phyloP scores from a whole-genome alignment of 2,113 vertebrate species.

The Gymnorhina tibicen region DNA sequence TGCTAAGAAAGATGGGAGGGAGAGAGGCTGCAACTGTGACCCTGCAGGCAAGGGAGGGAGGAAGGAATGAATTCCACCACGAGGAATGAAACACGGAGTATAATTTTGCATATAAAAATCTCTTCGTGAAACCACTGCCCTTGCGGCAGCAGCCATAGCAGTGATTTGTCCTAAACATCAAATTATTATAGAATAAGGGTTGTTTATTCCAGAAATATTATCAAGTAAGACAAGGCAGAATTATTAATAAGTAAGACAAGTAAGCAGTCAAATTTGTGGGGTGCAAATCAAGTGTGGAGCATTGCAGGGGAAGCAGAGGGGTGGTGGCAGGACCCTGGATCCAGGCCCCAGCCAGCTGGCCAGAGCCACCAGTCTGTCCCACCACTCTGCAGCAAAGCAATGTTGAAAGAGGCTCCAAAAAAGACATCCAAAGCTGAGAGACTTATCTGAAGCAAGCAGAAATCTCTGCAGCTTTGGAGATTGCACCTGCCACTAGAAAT shows the following conservation, averaged over 20 bases:
- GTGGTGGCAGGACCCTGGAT: neutral
- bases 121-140: neutral
- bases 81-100: neutral
- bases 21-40: neutral
- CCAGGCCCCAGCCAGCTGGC: no score
- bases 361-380: neutral
- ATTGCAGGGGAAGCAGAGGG: neutral
- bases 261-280: neutral
- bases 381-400: neutral
- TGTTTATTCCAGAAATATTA: neutral
- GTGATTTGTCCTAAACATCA: neutral
- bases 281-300: neutral
- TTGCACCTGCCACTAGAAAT: constrained; percentile 3
- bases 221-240: neutral
- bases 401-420: neutral
- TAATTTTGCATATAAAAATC: neutral
- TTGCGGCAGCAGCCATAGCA: neutral
- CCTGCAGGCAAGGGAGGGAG: neutral
- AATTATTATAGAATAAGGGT: neutral
- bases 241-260: neutral
- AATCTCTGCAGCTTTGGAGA: constrained; percentile 33
- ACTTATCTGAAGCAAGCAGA: neutral
- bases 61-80: neutral
- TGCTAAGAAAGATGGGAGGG: neutral
- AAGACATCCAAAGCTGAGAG: neutral